Base-by-base conservation (phyloP, 1,140 invertebrate genomes). In the Calliphora vicina region DNA sequence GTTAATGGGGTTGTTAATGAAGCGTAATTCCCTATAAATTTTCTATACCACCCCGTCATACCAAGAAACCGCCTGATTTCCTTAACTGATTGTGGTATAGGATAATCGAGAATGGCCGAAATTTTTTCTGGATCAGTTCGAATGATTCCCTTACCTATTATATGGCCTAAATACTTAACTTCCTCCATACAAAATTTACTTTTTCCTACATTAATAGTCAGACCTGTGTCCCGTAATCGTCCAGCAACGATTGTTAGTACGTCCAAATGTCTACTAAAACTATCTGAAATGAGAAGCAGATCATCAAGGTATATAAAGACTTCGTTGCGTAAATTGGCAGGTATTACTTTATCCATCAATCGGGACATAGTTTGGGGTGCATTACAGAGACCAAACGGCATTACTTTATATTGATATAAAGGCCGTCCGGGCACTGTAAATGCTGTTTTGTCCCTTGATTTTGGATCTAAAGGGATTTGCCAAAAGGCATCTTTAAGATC, bases 191-290 rank as follows among this genome's bases (percentile, higher is more conserved):
- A 88, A 83, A 92, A 92, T 35, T 90, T 82, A 61, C 86, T 90
- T 86, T 92, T 92, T 81, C 86, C 83, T 2, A 90, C 83, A 45
- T 91, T 92, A 1, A 92, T 86, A 35, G 91, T 92, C 1, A 93
- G 82, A 25, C 87, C 86, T 10, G 90, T 87, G n/a, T 85, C 82
- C 23, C 84, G 80, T 4, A 93, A 83, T 25, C 86, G 84, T 9
- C 87, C 67, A 6, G 91, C 85, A 8, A 93, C 87, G 27, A 4
- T n/a, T 0, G 0, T 57, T 15, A 57, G 45, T 20, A 81, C 43
- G 6, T 26, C 25, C 9, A 83, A 23, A 83, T 83, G 82, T 12
- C 23, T 1, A 13, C 83, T 73, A 23, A 86, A 85, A 57, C 13
- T 35, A 1, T 78, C 27, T 0, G 74, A 82, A n/a, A 83, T 26